Conservation (phyloP, 2,797 vertebrate species). For the Leucoraja ocellata region DNA sequence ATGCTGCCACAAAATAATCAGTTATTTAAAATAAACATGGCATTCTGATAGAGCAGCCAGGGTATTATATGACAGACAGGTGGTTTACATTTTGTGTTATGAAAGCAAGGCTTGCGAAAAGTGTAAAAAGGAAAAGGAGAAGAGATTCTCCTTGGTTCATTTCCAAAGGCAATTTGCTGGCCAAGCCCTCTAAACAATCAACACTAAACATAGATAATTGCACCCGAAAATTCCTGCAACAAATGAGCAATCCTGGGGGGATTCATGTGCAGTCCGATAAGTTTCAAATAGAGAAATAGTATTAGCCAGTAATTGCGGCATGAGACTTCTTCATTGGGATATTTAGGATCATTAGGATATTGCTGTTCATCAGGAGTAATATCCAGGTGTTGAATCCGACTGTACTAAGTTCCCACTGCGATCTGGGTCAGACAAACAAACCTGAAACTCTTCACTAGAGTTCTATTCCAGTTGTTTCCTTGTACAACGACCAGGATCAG, state of each 20-base stretch:
- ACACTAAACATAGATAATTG: neutral
- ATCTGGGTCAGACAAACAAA: neutral
- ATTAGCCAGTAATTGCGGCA: neutral
- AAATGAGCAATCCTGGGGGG: neutral
- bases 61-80: slow-evolving; percentile 5
- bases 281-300: neutral
- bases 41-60: slow-evolving; percentile 22
- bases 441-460: neutral
- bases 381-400: neutral
- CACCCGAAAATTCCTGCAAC: neutral
- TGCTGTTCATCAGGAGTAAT: neutral
- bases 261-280: neutral
- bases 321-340: neutral
- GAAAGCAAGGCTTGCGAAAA: neutral
- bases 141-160: neutral
- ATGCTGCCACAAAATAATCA: slow-evolving; percentile 26
- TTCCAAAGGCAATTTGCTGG: slow-evolving; percentile 20
- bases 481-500: neutral
- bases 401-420: neutral
- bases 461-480: neutral
- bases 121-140: slow-evolving; percentile 5
- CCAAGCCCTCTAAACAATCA: neutral
- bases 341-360: too few relatives aligned
- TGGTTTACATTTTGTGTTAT: slow-evolving; percentile 23
- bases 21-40: slow-evolving; percentile 26